Percentiles rank a stretch among this genome's conserved stretches.
phyloP scores from a whole-genome alignment of 1,140 invertebrate species.

The Orussus abietinus region DNA sequence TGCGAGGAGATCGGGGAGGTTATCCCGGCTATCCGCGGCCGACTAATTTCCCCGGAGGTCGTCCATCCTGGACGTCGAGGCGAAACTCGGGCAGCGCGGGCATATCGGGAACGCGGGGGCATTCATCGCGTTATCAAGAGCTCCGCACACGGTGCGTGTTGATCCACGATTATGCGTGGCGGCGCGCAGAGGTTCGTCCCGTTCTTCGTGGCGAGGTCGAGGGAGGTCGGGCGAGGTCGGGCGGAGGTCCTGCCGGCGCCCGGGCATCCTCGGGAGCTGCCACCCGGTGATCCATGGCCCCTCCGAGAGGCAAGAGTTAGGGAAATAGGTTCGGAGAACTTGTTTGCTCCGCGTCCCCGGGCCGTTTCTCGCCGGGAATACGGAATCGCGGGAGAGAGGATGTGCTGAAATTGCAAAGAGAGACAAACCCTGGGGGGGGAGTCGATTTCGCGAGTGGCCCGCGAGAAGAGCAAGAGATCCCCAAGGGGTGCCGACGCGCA shows the following conservation, averaged over 20 bases:
- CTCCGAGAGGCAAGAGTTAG: conserved; percentile 48
- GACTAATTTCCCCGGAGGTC: too few species aligned
- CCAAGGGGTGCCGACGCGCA: too few species aligned
- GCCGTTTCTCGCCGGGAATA: conserved; percentile 42
- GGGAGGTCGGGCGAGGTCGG: conserved; percentile 5
- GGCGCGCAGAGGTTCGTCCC: conserved; percentile 26
- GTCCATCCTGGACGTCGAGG: too few species aligned
- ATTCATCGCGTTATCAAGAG: conserved; percentile 53
- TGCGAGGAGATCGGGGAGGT: too few species aligned
- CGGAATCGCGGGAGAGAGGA: conserved; percentile 32
- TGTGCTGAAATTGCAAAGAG: conserved; percentile 41
- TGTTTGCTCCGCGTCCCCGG: conserved; percentile 43
- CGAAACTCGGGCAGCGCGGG: not conserved
- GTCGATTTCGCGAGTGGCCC: conserved; percentile 32
- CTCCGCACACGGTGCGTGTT: conserved; percentile 44
- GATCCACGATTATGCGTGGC: conserved; percentile 54
- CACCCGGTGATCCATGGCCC: conserved; percentile 50
- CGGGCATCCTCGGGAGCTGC: conserved; percentile 10
- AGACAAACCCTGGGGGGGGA: conserved; percentile 14
- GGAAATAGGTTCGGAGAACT: conserved; percentile 54
- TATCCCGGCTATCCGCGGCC: too few species aligned
- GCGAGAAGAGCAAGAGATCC: conserved; percentile 4
- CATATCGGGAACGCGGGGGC: conserved; percentile 21
- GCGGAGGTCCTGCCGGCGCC: conserved; percentile 9
- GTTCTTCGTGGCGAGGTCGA: conserved; percentile 23